Percentiles rank a stretch among this genome's conserved stretches.
These are phyloP conservation scores for Echinometra lucunter DNA, from an alignment of 53 echinoderm and acorn worm genomes.

Conservation along the genomic window DNA sequence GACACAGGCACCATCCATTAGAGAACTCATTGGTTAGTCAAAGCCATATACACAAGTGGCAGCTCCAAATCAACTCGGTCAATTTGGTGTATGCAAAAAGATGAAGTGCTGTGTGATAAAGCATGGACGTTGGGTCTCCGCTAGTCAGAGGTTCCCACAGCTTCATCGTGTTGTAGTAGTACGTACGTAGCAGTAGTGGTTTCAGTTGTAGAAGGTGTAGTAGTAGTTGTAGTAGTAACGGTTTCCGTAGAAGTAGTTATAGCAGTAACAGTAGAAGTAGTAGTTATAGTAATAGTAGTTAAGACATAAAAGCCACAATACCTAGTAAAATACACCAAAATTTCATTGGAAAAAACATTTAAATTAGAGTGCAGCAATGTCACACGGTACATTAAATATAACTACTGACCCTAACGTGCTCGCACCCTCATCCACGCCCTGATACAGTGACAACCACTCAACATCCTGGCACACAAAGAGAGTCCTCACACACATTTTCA, in stretches of 20 bases:
- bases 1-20: constrained; percentile 71
- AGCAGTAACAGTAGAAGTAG: constrained; percentile 64
- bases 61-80: constrained; percentile 64
- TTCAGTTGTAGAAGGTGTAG: constrained; percentile 49
- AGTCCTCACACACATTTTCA: constrained; percentile 68
- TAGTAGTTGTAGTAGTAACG: constrained; percentile 51
- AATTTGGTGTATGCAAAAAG: constrained; percentile 64
- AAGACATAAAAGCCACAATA: constrained; percentile 73
- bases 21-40: constrained; percentile 68
- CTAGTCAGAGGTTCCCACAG: constrained; percentile 29
- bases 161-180: constrained; percentile 66
- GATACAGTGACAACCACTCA: constrained; percentile 51
- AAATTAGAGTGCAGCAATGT: constrained; percentile 74
- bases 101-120: constrained; percentile 66
- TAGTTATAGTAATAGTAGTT: constrained; percentile 66
- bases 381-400: constrained; percentile 72
- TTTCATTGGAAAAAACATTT: constrained; percentile 73
- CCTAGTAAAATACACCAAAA: constrained; percentile 72
- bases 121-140: constrained; percentile 57
- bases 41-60: constrained; percentile 73
- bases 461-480: constrained; percentile 54
- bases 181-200: constrained; percentile 56
- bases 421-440: constrained; percentile 61
- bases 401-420: constrained; percentile 72
- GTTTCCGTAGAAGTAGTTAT: constrained; percentile 49